These are phyloP conservation scores for Fragum fragum DNA, from an alignment of 2,888 invertebrate genomes.

Conservation along the genomic window DNA sequence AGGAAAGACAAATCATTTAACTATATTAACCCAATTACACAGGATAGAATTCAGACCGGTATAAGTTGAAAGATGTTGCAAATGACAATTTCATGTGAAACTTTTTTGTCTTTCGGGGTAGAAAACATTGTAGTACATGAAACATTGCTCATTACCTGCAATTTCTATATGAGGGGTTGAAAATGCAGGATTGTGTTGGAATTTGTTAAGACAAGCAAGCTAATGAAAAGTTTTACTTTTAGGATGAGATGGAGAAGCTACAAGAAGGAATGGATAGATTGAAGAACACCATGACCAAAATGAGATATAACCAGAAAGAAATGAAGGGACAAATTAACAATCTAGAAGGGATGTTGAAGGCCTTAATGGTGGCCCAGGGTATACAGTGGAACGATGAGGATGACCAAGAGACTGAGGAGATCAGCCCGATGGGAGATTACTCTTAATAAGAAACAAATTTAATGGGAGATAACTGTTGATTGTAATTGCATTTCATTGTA, in stretches of 20 bases:
- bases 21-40: too few relatives aligned
- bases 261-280: constrained; percentile 81
- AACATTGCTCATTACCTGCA: too few relatives aligned
- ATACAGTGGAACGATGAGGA: constrained; percentile 83
- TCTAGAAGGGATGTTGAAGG: constrained; percentile 83
- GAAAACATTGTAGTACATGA: too few relatives aligned
- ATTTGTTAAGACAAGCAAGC: too few relatives aligned
- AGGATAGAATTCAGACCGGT: too few relatives aligned
- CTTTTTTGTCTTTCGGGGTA: too few relatives aligned
- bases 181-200: too few relatives aligned
- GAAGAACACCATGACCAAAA: constrained; percentile 73
- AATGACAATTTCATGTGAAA: too few relatives aligned
- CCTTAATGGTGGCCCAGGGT: constrained; percentile 74
- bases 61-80: too few relatives aligned
- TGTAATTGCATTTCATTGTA: not conserved
- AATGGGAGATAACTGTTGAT: constrained; percentile 4
- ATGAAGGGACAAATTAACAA: constrained; percentile 78
- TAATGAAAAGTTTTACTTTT: too few relatives aligned
- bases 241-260: constrained; percentile 84
- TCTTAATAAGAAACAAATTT: constrained; percentile 27
- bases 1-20: too few relatives aligned
- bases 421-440: constrained; percentile 61
- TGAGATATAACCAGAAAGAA: constrained; percentile 79
- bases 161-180: too few relatives aligned
- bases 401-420: constrained; percentile 75